Evolutionary conservation across 1,140 invertebrate species (phyloP).

Genomic region (Macrobrachium nipponense): DNA sequence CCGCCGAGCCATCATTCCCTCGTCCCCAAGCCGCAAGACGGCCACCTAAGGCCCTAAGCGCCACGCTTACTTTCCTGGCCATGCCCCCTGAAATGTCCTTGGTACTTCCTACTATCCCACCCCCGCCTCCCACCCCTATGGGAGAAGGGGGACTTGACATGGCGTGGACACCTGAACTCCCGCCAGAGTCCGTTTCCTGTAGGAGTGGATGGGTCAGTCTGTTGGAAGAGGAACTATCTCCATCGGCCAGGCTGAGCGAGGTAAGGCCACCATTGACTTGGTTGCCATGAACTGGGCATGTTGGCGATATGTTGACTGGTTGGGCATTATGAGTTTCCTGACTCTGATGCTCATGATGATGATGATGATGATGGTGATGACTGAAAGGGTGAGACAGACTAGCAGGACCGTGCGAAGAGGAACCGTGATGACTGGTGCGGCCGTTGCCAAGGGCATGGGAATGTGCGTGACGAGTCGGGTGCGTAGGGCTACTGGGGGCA

Average conservation of each 20-base stretch:
- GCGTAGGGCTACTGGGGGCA: no score
- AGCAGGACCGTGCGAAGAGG: not conserved
- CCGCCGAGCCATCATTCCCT: constrained; percentile 36
- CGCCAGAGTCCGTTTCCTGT: constrained; percentile 45
- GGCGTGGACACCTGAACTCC: constrained; percentile 36
- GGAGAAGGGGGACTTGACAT: constrained; percentile 42
- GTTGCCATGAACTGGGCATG: constrained; percentile 49
- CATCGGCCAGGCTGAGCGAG: not conserved
- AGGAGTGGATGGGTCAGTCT: constrained; percentile 1
- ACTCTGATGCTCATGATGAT: not conserved
- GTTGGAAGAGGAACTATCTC: constrained; percentile 13
- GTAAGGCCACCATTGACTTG: constrained; percentile 31
- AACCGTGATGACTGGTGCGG: no score
- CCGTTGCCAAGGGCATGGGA: no score
- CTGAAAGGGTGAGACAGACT: not conserved
- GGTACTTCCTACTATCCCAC: constrained; percentile 19
- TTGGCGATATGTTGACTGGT: constrained; percentile 44
- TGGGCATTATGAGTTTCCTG: constrained; percentile 28
- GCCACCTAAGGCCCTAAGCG: constrained; percentile 42
- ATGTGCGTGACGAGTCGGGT: no score
- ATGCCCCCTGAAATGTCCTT: constrained; percentile 35
- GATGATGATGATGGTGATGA: constrained; percentile 5
- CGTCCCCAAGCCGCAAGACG: constrained; percentile 51
- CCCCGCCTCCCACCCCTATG: constrained; percentile 17
- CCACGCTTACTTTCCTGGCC: constrained; percentile 51